Evolutionary conservation across 2,888 invertebrate species (phyloP).

Genomic region (Callinectes sapidus): DNA sequence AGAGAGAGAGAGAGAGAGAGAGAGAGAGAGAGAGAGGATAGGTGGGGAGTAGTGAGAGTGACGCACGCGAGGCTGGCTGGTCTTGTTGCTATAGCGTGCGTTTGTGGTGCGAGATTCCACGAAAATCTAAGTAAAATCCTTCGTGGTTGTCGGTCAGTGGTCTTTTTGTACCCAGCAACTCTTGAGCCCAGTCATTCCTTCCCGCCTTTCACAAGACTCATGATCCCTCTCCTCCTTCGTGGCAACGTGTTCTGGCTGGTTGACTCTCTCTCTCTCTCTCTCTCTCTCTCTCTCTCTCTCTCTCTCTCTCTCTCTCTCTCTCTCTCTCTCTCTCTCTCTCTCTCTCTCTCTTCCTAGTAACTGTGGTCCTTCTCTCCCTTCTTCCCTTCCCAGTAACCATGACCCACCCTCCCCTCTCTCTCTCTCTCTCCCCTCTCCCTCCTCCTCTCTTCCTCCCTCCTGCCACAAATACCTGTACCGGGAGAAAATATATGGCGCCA

Average conservation of each 20-base stretch:
- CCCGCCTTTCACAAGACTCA: not conserved
- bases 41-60: not conserved
- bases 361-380: not conserved
- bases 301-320: not conserved
- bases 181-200: not conserved
- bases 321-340: not conserved
- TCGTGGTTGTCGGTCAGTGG: not conserved
- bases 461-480: conserved; percentile 5
- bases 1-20: not conserved
- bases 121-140: not conserved
- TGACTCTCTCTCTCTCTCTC: conserved; percentile 9
- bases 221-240: not conserved
- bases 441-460: not conserved
- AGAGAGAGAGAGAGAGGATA: not conserved
- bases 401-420: not conserved
- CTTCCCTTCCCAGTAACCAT: not conserved
- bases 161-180: conserved; percentile 3
- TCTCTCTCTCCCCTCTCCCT: not conserved
- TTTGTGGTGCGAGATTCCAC: not conserved
- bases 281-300: not conserved
- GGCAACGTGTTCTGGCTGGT: not conserved
- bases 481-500: conserved; percentile 15
- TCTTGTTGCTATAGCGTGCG: conserved; percentile 11
- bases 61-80: not conserved
- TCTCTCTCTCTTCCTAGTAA: not conserved